Base-by-base conservation (phyloP, 2,797 vertebrate species). In the Poecilia gillii region DNA sequence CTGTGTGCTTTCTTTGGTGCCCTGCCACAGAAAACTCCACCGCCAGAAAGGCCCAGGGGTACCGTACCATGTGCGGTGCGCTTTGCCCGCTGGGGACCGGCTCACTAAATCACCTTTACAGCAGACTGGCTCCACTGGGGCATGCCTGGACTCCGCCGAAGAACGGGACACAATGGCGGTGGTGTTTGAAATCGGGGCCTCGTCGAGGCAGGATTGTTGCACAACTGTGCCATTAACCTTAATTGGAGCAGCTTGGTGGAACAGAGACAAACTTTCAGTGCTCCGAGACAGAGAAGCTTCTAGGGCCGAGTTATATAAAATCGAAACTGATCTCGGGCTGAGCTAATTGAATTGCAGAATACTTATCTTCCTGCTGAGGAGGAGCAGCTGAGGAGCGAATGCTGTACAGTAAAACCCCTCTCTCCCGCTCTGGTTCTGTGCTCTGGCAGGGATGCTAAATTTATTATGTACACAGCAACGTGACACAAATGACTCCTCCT, bases 1-100 rank as follows among this genome's bases (percentile, higher is more conserved):
- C 92, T 92, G 86, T 85, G 85, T 93, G 90, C 88, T 93, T 90
- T 80, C 83, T 85, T 94, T 94, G 92, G 90, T 91, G 81, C 86
- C 49, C 82, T 90, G 93, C 93, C 94, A 93, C 88, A 74, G 81
- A 62, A 53, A 83, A 76, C 84, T 83, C 76, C 18, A 81, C 84
- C 84, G 92, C 91, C 92, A 93, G 84, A 88, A 84, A 84, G 84
- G 87, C 91, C 90, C 89, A 74, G 77, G 87, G 90, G 92, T 72
- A 80, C 81, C 87, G 49, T 53, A 53, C 49, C 86, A 80, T 87
- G 85, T 86, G 85, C 84, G 76, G 73, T 8, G 66, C 14, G 8
- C 86, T 59, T 86, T 6, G 72, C 85, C 82, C 49, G 3, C 43
- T 51, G 74, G 88, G 88, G 90, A 91, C 80, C 14, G 33, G 77